phyloP scores from a whole-genome alignment of 2,888 invertebrate genomes.

The Drosophila flavopinicola region DNA sequence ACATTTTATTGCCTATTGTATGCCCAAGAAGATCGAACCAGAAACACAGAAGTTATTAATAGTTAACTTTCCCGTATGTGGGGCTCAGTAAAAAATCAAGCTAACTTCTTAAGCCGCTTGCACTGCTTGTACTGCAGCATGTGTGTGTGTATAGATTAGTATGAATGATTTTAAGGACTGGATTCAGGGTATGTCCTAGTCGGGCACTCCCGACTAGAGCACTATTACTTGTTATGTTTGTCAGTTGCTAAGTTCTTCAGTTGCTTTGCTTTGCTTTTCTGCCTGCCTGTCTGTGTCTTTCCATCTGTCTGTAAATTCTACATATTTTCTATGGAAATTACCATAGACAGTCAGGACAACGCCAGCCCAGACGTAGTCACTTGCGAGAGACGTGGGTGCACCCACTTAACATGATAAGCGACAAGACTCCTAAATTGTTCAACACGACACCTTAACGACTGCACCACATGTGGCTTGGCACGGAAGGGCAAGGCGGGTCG shows the following conservation, averaged over 20 bases:
- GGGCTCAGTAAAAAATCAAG: too few species aligned
- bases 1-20: too few species aligned
- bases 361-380: constrained; percentile 24
- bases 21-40: too few species aligned
- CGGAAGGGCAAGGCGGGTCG: too few species aligned
- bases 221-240: constrained; percentile 32
- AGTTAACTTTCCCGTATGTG: too few species aligned
- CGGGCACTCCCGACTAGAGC: too few species aligned
- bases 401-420: constrained; percentile 79
- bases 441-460: constrained; percentile 79
- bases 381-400: constrained; percentile 71
- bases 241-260: constrained; percentile 67
- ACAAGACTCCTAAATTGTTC: constrained; percentile 80
- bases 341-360: constrained; percentile 64
- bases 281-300: constrained; percentile 14
- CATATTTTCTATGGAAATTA: constrained; percentile 78
- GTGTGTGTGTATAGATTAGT: too few species aligned
- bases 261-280: constrained; percentile 40
- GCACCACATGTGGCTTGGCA: constrained; percentile 54
- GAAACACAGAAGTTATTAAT: too few species aligned
- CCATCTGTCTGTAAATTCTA: constrained; percentile 60
- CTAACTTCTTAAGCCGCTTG: constrained; percentile 14
- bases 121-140: too few species aligned
- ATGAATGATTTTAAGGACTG: too few species aligned
- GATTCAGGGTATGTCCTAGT: too few species aligned